Base-by-base conservation (phyloP, 1,140 invertebrate genomes). In the Rhagoletis pomonella region DNA sequence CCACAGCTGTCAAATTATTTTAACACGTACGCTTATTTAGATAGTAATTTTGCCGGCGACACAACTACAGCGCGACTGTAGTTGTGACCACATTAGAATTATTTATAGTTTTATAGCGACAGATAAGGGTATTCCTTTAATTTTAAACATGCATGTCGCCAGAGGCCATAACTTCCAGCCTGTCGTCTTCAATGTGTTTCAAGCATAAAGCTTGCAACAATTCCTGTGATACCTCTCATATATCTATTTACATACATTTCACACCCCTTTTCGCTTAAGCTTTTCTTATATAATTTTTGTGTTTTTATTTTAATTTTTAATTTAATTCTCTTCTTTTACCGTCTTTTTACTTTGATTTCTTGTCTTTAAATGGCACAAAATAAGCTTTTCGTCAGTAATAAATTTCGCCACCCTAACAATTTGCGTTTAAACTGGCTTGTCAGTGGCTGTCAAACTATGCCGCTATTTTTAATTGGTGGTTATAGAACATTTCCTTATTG, bases 321-420 rank as follows among this genome's bases (percentile, higher is more conserved):
- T 55, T 14, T 19, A 5, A 14, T 29, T 17, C 17, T 19, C 29
- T 29, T 29, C 29, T 29, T 29, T 29, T 29, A 29, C 29, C 73
- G 44, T 81, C 19, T 47, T 81, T 55, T 81, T 81, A 47, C 29
- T 81, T 62, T 81, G 4, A 47, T 73, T 81, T 81, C 4, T 81
- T 81, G 73, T 81, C 73, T 81, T 55, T 81, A 81, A 81, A 81
- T 81, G 73, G 73, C 73, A 81, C 73, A 81, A 81, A 81, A 10
- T 81, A 19, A 81, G 44, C 44, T 81, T 81, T 81, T 10, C 19
- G 4, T 58, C 55, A 29, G 73, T 55, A 29, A 81, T 1, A 81
- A 81, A 81, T 47, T 81, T n/a, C 47, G 55, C 47, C 29, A 29
- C 29, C 29, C 29, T 29, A n/a, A 2, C 44, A 50, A 1, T 81